These are phyloP conservation scores for Procambarus virginalis DNA, from an alignment of 1,140 invertebrate species.

Conservation along the genomic window DNA sequence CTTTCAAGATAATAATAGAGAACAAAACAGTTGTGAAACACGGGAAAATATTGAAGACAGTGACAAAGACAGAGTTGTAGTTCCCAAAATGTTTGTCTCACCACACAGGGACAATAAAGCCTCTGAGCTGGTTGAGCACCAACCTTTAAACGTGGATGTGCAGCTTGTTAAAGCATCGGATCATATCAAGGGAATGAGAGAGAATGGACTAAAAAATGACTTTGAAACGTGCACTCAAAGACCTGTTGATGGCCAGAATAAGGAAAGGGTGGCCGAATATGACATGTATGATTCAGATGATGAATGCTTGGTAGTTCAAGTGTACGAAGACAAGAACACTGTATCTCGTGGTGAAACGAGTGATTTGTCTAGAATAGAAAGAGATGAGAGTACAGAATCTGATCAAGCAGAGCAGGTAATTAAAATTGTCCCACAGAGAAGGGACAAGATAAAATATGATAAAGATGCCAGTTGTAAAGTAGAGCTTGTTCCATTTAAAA, in stretches of 20 bases:
- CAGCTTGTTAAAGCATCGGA: neutral
- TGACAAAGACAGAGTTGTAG: neutral
- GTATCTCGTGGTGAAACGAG: neutral
- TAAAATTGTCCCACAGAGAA: slow-evolving; percentile 37
- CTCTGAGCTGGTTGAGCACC: neutral
- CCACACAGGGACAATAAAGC: neutral
- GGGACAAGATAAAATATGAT: neutral
- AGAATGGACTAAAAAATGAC: neutral
- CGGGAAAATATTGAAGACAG: neutral
- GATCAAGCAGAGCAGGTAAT: slow-evolving; percentile 13
- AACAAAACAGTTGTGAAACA: neutral
- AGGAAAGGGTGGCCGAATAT: neutral
- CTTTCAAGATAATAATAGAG: neutral
- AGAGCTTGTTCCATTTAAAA: slow-evolving; percentile 4
- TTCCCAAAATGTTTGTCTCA: neutral
- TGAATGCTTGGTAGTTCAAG: slow-evolving; percentile 58
- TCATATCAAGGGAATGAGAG: neutral
- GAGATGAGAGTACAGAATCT: neutral
- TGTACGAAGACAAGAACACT: slow-evolving; percentile 18
- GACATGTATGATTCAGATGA: slow-evolving; percentile 51
- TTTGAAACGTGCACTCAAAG: neutral
- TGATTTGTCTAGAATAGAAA: neutral
- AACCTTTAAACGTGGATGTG: neutral
- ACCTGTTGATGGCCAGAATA: neutral
- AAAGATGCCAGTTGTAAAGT: neutral